Evolutionary conservation across 2,888 invertebrate species (phyloP), one percentile per base, ranked within the genome.

Genomic region (Melieria crassipennis): DNA sequence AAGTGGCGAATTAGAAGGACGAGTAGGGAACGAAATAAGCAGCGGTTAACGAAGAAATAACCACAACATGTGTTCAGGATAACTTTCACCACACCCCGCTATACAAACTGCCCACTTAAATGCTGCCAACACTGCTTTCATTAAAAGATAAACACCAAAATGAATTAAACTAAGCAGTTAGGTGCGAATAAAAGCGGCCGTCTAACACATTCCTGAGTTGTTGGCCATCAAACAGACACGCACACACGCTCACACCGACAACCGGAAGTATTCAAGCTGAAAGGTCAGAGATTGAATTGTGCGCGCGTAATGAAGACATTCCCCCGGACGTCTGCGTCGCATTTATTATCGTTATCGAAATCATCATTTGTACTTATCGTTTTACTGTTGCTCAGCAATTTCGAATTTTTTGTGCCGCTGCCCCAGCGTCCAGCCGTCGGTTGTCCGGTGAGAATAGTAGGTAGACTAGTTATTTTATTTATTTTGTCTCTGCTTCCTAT

Each of bases 291-390:
- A 48, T 48, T 64, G 30, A 43, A 57, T 57, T 66, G 11, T 62
- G 66, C 64, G 63, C 77, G 73, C 76, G 78, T 77, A 75, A 79
- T 79, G 78, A 77, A 77, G 78, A 74, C 74, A 76, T 69, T 70
- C 73, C 70, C 74, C 63, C 71, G 75, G 70, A 70, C 67, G 11
- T 48, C 67, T 69, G 69, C 71, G 73, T 73, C 73, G 45, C 72
- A 74, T 64, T 69, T 67, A 63, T 69, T 69, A 65, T n/a, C n/a
- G n/a, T n/a, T n/a, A n/a, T 69, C 72, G 48, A 30, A 64, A 58
- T 46, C 67, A 62, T 68, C 58, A 57, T 30, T 67, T 71, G 47
- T 64, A 69, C 66, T 69, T 46, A 69, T 72, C 72, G 56, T 61
- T 57, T 64, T 61, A n/a, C 50, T 58, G 61, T 65, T 71, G 64